phyloP scores from a whole-genome alignment of 1,140 invertebrate genomes.

The Bombus balteatus region DNA sequence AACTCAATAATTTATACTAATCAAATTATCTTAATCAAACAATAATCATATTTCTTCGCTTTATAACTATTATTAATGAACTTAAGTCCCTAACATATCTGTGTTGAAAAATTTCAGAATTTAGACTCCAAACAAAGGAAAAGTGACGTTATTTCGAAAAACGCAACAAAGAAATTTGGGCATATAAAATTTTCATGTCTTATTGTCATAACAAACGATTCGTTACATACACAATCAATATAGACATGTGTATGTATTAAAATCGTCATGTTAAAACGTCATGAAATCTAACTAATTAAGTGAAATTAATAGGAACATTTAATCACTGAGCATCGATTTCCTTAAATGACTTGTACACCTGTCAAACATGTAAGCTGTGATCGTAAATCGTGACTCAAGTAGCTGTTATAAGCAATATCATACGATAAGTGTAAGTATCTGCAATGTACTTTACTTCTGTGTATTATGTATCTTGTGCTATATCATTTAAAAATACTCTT shows the following conservation, averaged over 20 bases:
- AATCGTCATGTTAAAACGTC: neutral
- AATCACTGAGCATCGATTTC: neutral
- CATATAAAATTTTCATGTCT: neutral
- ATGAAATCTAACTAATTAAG: neutral
- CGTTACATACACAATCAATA: neutral
- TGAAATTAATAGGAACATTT: conserved; percentile 3
- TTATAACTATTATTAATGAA: neutral
- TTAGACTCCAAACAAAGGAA: neutral
- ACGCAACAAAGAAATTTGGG: too few species aligned
- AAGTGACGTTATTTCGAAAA: too few species aligned
- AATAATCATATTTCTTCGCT: neutral
- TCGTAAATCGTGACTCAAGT: neutral
- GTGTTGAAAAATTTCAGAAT: neutral
- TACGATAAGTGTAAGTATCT: neutral
- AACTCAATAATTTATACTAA: neutral
- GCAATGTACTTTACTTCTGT: neutral
- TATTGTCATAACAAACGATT: neutral
- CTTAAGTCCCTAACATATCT: neutral
- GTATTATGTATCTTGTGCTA: neutral
- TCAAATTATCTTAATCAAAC: neutral
- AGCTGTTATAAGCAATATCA: neutral
- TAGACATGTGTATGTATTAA: neutral
- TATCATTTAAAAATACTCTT: neutral
- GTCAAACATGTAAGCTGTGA: conserved; percentile 13
- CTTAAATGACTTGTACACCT: conserved; percentile 17